Evolutionary conservation across 1,140 invertebrate genomes (phyloP).

Genomic region (Neelides sp.): DNA sequence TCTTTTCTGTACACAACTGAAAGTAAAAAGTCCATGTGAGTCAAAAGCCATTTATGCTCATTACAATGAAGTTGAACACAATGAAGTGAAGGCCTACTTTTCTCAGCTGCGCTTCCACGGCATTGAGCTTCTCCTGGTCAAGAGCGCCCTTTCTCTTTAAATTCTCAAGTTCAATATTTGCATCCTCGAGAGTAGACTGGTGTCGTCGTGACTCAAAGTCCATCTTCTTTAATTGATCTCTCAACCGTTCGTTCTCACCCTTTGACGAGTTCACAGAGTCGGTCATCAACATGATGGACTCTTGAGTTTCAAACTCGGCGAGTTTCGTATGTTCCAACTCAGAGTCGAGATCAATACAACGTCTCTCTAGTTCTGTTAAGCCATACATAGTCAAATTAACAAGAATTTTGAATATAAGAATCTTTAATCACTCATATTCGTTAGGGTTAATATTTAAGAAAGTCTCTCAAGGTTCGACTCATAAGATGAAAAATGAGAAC

Average conservation of each 20-base stretch:
- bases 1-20: constrained; percentile 26
- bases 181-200: constrained; percentile 12
- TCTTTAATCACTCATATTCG: too few relatives aligned
- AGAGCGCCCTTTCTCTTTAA: constrained; percentile 15
- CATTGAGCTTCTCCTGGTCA: constrained; percentile 20
- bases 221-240: constrained; percentile 15
- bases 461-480: too few relatives aligned
- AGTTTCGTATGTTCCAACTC: constrained; percentile 25
- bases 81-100: constrained; percentile 13
- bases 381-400: not conserved
- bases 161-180: constrained; percentile 18
- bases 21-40: not conserved
- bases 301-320: constrained; percentile 30
- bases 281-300: constrained; percentile 26
- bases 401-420: too few relatives aligned
- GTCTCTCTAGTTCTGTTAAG: constrained; percentile 22
- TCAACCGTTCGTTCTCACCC: constrained; percentile 9
- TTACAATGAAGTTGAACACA: not conserved
- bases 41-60: constrained; percentile 5
- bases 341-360: constrained; percentile 22
- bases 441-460: too few relatives aligned
- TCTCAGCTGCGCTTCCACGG: constrained; percentile 23
- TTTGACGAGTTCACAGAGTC: constrained; percentile 19
- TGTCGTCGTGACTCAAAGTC: constrained; percentile 20
- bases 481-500: too few relatives aligned